Evolutionary conservation across 2,888 invertebrate genomes (phyloP), one percentile per base, ranked within the genome.

Genomic region (Pandemis corylana): DNA sequence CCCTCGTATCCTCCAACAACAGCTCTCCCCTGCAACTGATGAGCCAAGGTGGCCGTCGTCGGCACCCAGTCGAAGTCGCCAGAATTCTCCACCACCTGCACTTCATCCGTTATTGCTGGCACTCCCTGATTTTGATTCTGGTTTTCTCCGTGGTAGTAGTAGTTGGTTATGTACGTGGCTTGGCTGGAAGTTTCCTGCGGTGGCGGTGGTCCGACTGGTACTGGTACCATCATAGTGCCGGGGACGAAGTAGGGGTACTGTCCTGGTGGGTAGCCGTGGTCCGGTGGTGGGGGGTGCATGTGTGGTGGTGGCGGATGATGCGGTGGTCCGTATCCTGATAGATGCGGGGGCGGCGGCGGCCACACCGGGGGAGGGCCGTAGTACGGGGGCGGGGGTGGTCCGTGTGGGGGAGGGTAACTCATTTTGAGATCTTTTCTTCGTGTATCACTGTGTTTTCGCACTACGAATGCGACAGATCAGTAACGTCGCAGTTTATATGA

Each of bases 1-100:
- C 93, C 94, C 79, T 94, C 95, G 49, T 94, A 91, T 0, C 95
- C 95, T 0, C 93, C 94, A 0, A 92, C 84, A 0, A 95, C 93
- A 0, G 94, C 94, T 79, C 90, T 85, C 0, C 93, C 93, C 0
- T 87, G 84, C 13, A 94, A 77, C 13, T 85, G 82, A 1, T 81
- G 83, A 0, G 94, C 94, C 42, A 88, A 88, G 0, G 88, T 88
- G 0, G 93, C 84, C 0, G 93, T 94, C 0, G 92, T 88, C 0
- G 92, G 90, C 0, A 94, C 83, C 95, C 95, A 95, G 53, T 93
- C 90, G 69, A 84, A 90, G 2, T 94, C 93, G 71, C 93, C 94
- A 51, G 90, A 85, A 61, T 83, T 83, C 80, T 93, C 93, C 0
- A 89, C 92, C 0, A 92, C 82, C 67, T 88, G 84, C 0, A 90